phyloP scores from a whole-genome alignment of 2,797 vertebrate species.

The Peromyscus aztecus region DNA sequence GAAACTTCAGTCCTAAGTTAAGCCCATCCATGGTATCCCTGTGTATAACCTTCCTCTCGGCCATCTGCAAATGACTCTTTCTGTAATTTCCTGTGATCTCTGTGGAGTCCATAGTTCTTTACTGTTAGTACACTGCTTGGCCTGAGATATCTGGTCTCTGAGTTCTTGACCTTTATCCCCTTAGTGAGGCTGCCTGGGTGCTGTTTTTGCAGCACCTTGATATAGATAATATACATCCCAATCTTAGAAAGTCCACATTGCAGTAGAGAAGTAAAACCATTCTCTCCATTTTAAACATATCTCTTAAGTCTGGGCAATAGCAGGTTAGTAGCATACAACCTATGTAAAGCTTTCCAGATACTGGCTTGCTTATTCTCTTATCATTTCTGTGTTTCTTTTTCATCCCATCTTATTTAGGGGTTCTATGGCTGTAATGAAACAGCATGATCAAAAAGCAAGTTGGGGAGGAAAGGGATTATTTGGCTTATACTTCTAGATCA shows the following conservation, averaged over 20 bases:
- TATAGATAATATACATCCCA: accelerated
- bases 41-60: not conserved
- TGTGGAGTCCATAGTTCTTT: not conserved
- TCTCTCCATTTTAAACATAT: not conserved
- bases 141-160: not conserved
- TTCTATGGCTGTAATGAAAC: not conserved
- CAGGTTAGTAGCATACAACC: not conserved
- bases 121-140: not conserved
- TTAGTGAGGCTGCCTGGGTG: not conserved
- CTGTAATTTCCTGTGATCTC: not conserved
- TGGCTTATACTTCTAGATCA: not conserved
- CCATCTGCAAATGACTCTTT: not conserved
- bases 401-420: not conserved
- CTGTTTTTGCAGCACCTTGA: not conserved
- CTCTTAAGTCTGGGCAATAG: not conserved
- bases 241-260: not conserved
- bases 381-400: not conserved
- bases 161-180: not conserved
- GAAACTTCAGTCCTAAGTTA: not conserved
- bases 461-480: not conserved
- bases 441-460: not conserved
- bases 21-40: not conserved
- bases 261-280: not conserved
- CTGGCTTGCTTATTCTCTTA: not conserved
- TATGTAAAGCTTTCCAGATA: not conserved